Conservation (phyloP, 2,888 invertebrate species). For the Quadriops clusia region DNA sequence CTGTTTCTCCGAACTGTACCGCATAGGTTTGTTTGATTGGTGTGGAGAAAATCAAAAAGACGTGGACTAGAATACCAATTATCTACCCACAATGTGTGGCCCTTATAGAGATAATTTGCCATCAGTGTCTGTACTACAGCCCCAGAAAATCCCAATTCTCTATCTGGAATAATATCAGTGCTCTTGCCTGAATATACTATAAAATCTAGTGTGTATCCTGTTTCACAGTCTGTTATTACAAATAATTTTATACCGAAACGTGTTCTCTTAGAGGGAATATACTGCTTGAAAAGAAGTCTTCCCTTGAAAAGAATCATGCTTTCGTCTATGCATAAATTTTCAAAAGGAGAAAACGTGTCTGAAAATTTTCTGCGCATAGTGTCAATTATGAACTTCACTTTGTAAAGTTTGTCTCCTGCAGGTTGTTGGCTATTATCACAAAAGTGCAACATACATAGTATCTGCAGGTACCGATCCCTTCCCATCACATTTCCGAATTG, state of each 20-base stretch:
- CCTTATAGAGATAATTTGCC: conserved; percentile 15
- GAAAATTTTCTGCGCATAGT: conserved; percentile 26
- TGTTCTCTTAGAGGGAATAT: conserved; percentile 19
- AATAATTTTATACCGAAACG: conserved; percentile 24
- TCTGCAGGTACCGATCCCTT: conserved; percentile 25
- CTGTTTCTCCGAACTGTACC: conserved; percentile 8
- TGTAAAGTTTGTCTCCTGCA: conserved; percentile 21
- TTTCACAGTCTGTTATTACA: conserved; percentile 18
- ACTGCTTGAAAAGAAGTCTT: conserved; percentile 20
- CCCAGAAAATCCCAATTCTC: too few species aligned
- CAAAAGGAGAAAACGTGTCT: conserved; percentile 16
- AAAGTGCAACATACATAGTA: conserved; percentile 28
- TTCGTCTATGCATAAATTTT: conserved; percentile 17
- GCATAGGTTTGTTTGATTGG: conserved; percentile 6
- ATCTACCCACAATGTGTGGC: conserved; percentile 18
- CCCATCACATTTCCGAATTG: too few species aligned
- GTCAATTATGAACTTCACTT: conserved; percentile 27
- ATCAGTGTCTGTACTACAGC: too few species aligned
- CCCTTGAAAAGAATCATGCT: conserved; percentile 19
- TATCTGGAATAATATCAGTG: too few species aligned
- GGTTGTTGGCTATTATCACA: conserved; percentile 11
- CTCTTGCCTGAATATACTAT: conserved; percentile 12
- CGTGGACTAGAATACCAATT: conserved; percentile 15
- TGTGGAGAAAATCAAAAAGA: conserved; percentile 1
- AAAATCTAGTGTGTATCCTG: conserved; percentile 19